Conservation (phyloP, 2,888 invertebrate species). For the Clanis bilineata region DNA sequence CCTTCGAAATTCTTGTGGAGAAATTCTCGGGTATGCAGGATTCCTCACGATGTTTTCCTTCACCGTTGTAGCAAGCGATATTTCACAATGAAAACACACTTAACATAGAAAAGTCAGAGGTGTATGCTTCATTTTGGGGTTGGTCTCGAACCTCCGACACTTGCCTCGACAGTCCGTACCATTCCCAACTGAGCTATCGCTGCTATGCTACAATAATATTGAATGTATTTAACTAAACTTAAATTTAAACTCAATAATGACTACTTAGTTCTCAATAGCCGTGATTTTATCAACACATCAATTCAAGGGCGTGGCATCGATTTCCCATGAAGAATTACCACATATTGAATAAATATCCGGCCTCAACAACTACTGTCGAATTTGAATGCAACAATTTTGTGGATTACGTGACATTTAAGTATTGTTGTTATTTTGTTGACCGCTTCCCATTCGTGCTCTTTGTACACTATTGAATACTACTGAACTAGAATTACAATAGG, state of each 20-base stretch:
- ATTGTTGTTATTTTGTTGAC: neutral
- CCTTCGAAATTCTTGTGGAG: no score
- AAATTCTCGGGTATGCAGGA: no score
- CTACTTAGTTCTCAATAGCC: neutral
- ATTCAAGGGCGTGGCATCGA: slow-evolving; percentile 42
- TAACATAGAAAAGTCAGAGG: no score
- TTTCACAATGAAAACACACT: no score
- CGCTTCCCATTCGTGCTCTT: neutral
- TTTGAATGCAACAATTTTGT: neutral
- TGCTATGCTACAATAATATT: no score
- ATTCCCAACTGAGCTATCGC: no score
- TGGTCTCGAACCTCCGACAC: no score
- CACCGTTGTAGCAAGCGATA: no score
- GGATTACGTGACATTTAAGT: neutral
- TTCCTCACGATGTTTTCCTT: no score
- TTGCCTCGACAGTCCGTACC: no score
- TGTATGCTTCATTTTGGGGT: no score
- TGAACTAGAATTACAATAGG: neutral
- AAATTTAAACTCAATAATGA: neutral
- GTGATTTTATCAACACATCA: slow-evolving; percentile 8
- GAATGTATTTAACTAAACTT: no score
- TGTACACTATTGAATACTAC: neutral
- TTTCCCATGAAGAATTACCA: slow-evolving; percentile 42
- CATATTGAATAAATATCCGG: slow-evolving; percentile 33
- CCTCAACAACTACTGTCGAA: neutral